These are phyloP conservation scores for Rhingia campestris DNA, from an alignment of 2,888 invertebrate genomes.

Conservation along the genomic window DNA sequence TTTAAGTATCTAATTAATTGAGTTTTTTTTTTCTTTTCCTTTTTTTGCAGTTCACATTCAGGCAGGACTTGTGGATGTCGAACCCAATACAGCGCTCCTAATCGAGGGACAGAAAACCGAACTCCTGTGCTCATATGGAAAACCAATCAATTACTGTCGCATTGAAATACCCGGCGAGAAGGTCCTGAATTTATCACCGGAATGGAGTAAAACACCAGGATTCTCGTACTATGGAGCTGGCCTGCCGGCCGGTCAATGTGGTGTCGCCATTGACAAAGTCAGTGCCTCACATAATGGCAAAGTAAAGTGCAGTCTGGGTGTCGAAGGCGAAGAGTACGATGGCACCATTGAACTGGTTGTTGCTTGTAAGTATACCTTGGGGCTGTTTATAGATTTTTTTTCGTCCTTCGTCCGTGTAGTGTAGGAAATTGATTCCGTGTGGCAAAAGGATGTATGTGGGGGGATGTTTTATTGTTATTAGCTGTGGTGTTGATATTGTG, in stretches of 20 bases:
- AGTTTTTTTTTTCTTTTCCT: conserved; percentile 25
- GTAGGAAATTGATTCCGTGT: too few relatives aligned
- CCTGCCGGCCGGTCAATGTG: conserved; percentile 87
- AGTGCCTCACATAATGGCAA: conserved; percentile 88
- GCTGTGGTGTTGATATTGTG: neutral
- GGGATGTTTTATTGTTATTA: neutral
- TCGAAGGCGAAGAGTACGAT: conserved; percentile 85
- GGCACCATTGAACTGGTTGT: conserved; percentile 87
- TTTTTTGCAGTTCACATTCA: conserved; percentile 78
- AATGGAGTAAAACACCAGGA: conserved; percentile 82
- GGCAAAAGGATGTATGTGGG: too few relatives aligned
- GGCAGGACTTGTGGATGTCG: conserved; percentile 79
- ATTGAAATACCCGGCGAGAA: conserved; percentile 84
- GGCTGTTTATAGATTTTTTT: neutral
- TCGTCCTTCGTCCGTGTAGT: too few relatives aligned
- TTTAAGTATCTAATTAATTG: conserved; percentile 61
- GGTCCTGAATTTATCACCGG: conserved; percentile 83
- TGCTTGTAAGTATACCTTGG: conserved; percentile 86
- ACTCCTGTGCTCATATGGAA: conserved; percentile 80
- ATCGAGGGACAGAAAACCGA: conserved; percentile 81
- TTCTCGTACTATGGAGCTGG: conserved; percentile 84
- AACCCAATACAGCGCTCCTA: conserved; percentile 80
- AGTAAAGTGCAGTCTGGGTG: conserved; percentile 87
- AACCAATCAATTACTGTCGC: conserved; percentile 81
- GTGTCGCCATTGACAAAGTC: conserved; percentile 86